Conservation (phyloP, 2,113 vertebrate genomes). For the Hystrix brachyura region DNA sequence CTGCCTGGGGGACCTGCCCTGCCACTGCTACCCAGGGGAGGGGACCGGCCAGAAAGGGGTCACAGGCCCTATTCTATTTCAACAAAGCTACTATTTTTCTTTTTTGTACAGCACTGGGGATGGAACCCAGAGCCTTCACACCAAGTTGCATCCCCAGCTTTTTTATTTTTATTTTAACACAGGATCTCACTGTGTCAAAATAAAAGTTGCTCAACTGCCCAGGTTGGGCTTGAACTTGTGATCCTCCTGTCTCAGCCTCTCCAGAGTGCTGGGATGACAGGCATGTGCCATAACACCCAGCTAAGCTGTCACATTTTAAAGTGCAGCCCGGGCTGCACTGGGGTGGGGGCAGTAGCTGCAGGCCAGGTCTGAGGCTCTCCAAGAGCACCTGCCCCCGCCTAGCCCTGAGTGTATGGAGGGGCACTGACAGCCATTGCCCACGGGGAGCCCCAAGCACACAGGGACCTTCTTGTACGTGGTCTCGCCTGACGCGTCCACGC, state of each 20-base stretch:
- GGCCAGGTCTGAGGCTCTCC: background rate
- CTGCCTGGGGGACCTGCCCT: background rate
- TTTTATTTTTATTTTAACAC: background rate
- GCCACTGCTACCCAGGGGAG: background rate
- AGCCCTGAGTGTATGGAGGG: background rate
- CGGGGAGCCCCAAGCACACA: background rate
- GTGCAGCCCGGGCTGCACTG: background rate
- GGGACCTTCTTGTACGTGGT: slow-evolving; percentile 98
- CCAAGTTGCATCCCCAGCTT: background rate
- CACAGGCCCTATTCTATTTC: too few relatives aligned
- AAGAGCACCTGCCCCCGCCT: background rate
- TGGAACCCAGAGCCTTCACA: background rate
- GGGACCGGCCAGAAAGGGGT: background rate
- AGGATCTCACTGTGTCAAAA: background rate
- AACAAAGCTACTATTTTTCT: background rate
- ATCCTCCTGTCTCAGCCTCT: background rate
- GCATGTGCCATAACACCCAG: too few relatives aligned
- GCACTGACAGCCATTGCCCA: too few relatives aligned
- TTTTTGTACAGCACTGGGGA: background rate
- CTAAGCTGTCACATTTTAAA: background rate
- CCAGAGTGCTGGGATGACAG: background rate
- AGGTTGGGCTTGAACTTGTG: background rate
- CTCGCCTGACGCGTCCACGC: slow-evolving; percentile 97
- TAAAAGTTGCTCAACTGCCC: background rate
- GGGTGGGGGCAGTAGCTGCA: background rate